These are phyloP conservation scores for Paradoxurus hermaphroditus DNA, from an alignment of 2,113 vertebrate species.

Conservation along the genomic window DNA sequence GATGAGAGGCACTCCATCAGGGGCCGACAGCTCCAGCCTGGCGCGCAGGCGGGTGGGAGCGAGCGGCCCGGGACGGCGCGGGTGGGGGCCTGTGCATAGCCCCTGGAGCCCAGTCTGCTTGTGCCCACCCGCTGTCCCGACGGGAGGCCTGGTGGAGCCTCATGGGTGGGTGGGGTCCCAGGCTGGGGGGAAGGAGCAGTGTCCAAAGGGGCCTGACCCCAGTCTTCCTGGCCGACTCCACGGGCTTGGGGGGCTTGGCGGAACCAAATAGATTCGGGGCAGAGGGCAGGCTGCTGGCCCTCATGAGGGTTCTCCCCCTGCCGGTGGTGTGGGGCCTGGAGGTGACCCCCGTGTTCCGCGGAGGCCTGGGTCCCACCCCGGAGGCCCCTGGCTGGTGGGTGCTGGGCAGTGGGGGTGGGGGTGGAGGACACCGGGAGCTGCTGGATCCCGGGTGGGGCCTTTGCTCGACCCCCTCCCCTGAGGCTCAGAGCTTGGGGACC, in stretches of 20 bases:
- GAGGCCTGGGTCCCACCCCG: neutral
- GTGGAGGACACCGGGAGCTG: accelerated
- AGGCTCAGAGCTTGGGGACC: neutral
- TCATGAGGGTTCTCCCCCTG: accelerated
- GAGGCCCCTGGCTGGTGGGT: neutral
- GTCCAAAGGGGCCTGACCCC: accelerated
- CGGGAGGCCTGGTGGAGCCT: neutral
- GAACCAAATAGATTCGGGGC: accelerated
- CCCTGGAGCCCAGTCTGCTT: slow-evolving; percentile 72
- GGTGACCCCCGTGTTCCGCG: accelerated
- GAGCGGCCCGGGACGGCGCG: neutral
- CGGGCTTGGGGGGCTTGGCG: accelerated
- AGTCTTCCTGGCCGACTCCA: neutral
- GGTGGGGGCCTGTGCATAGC: slow-evolving; percentile 60
- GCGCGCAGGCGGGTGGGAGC: slow-evolving; percentile 74
- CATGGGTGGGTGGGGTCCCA: accelerated
- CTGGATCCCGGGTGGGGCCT: neutral
- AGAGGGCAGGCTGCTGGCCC: accelerated
- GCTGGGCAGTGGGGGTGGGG: accelerated
- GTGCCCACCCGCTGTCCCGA: accelerated
- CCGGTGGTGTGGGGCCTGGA: neutral
- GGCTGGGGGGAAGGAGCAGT: too few relatives aligned
- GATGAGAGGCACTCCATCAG: slow-evolving; percentile 96
- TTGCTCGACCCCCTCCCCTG: too few relatives aligned
- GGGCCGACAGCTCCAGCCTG: slow-evolving; percentile 92